Evolutionary conservation across 2,113 vertebrate species (phyloP).

Genomic region (Craseonycteris thonglongyai): DNA sequence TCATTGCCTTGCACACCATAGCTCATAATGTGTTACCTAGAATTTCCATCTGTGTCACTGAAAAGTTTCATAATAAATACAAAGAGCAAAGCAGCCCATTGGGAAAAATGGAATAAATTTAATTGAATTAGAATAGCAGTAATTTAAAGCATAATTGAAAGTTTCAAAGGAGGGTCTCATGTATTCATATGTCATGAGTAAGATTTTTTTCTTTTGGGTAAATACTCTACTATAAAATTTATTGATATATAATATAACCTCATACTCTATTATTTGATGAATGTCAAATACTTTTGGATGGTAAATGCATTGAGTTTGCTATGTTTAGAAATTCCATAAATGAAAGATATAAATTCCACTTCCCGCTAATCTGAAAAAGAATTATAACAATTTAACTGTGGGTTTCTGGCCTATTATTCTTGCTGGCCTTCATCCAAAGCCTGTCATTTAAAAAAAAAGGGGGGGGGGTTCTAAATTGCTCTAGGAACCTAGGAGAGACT

Average conservation of each 20-base stretch:
- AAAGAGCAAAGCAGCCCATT: conserved; percentile 17
- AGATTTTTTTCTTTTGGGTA: conserved; percentile 14
- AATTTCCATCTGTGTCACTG: conserved; percentile 48
- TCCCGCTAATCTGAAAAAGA: conserved; percentile 14
- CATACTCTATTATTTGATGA: conserved; percentile 1
- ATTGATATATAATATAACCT: conserved; percentile 1
- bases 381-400: not conserved
- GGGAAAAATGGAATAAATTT: conserved; percentile 28
- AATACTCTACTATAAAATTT: conserved; percentile 8
- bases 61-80: conserved; percentile 31
- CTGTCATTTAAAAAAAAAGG: not conserved
- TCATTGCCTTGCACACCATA: not conserved
- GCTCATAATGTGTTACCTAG: not conserved
- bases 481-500: not conserved
- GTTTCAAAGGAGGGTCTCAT: not conserved
- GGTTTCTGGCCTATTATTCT: conserved; percentile 1
- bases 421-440: not conserved
- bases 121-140: conserved; percentile 56
- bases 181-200: not conserved
- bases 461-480: not conserved
- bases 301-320: not conserved
- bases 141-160: conserved; percentile 55
- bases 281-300: not conserved
- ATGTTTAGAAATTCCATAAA: not conserved
- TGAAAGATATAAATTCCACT: not conserved